Evolutionary conservation across 2,888 invertebrate species (phyloP).

Genomic region (Liopterus haemorrhoidalis): DNA sequence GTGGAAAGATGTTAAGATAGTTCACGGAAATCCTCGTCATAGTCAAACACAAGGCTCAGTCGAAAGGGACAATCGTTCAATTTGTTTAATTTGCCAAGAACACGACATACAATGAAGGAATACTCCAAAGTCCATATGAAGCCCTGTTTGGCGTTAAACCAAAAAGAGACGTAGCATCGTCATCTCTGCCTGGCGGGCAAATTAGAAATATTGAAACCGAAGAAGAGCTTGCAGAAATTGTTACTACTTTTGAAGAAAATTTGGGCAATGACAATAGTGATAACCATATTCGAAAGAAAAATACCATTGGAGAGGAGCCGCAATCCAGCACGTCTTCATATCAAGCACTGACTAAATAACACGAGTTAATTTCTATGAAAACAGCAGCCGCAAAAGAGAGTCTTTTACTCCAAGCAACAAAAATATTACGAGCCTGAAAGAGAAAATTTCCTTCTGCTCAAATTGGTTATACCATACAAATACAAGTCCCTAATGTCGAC

Average conservation of each 20-base stretch:
- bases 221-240: conserved; percentile 30
- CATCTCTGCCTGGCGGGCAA: conserved; percentile 30
- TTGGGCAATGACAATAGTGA: conserved; percentile 27
- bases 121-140: conserved; percentile 36
- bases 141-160: conserved; percentile 35
- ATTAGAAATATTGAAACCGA: conserved; percentile 33
- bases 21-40: conserved; percentile 33
- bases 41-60: conserved; percentile 32
- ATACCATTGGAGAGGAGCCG: conserved; percentile 21
- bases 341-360: conserved; percentile 27
- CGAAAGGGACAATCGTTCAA: conserved; percentile 32
- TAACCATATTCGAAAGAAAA: conserved; percentile 23
- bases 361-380: conserved; percentile 27
- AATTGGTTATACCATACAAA: too few relatives aligned
- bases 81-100: conserved; percentile 37
- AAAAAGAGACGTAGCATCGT: conserved; percentile 33
- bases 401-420: conserved; percentile 19
- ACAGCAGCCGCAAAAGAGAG: conserved; percentile 27
- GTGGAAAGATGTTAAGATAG: conserved; percentile 34
- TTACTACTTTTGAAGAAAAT: conserved; percentile 31
- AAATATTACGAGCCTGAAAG: conserved; percentile 20
- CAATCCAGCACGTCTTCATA: conserved; percentile 26
- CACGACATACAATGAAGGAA: conserved; percentile 32
- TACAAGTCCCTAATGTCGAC: too few relatives aligned
- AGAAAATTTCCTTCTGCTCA: too few relatives aligned